Evolutionary conservation across 2,888 invertebrate genomes (phyloP).

Genomic region (Amblyjoppa fuscipennis): DNA sequence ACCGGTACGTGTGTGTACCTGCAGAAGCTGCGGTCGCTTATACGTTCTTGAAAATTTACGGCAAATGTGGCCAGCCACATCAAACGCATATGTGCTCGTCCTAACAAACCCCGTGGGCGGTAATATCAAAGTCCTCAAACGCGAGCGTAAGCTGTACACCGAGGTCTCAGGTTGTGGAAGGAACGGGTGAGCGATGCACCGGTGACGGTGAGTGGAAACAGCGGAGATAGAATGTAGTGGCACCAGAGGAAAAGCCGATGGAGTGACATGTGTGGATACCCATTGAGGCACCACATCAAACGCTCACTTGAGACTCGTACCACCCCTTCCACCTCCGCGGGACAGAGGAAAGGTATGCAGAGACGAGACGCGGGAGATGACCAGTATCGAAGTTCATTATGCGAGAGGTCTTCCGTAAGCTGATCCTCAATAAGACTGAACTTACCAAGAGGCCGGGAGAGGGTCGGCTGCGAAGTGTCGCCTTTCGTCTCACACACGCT

Average conservation of each 20-base stretch:
- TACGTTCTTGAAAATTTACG: conserved; percentile 71
- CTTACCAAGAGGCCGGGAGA: neutral
- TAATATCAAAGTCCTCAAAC: conserved; percentile 66
- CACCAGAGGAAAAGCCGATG: conserved; percentile 43
- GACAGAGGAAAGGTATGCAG: conserved; percentile 14
- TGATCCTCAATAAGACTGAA: conserved; percentile 66
- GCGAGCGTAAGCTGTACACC: conserved; percentile 54
- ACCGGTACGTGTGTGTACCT: conserved; percentile 20
- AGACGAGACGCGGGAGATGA: conserved; percentile 39
- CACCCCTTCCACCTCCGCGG: neutral
- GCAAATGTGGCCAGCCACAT: conserved; percentile 76
- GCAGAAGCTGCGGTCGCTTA: conserved; percentile 51
- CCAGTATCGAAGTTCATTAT: conserved; percentile 67
- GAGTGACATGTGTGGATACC: conserved; percentile 59
- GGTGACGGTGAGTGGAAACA: conserved; percentile 21
- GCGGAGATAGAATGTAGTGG: conserved; percentile 41
- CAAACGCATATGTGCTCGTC: conserved; percentile 73
- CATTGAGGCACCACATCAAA: conserved; percentile 67
- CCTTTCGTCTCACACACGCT: conserved; percentile 56
- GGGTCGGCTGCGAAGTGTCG: conserved; percentile 33
- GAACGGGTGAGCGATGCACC: neutral
- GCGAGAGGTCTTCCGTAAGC: conserved; percentile 66
- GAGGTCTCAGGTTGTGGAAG: neutral
- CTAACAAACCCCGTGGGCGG: conserved; percentile 72
- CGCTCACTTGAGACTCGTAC: conserved; percentile 58